A percentile compares a stretch with the other conserved stretches of the same genome.
Conservation (phyloP, 1,140 invertebrate genomes). For the Drosophila neocordata region DNA sequence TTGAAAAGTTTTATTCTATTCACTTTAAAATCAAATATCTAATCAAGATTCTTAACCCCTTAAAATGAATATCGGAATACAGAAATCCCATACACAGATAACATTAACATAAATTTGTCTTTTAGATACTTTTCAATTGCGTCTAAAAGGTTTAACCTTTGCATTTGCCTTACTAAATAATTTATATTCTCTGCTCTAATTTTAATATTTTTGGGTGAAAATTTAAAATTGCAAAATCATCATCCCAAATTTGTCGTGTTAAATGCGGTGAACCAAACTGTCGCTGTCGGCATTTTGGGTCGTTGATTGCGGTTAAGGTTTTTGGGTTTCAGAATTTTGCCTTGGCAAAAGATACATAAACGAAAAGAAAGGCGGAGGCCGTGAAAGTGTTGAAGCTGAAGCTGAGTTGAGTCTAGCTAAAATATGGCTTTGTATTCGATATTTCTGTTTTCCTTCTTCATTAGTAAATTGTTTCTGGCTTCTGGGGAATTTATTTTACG, state of each 20-base stretch:
- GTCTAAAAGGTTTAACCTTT: conserved; percentile 36
- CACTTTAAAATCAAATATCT: no score
- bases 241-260: conserved; percentile 21
- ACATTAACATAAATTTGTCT: no score
- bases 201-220: conserved; percentile 24
- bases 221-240: conserved; percentile 46
- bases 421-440: not conserved
- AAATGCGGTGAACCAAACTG: conserved; percentile 52
- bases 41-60: no score
- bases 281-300: conserved; percentile 41
- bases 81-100: no score
- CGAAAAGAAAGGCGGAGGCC: not conserved
- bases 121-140: not conserved
- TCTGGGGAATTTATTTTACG: not conserved
- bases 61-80: no score
- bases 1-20: no score
- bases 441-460: not conserved
- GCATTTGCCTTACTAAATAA: conserved; percentile 30
- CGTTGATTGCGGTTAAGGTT: conserved; percentile 52
- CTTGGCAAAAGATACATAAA: conserved; percentile 2
- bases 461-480: not conserved
- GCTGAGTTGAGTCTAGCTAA: not conserved
- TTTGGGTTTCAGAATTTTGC: conserved; percentile 2
- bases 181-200: conserved; percentile 32
- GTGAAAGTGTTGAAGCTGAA: not conserved